phyloP scores from a whole-genome alignment of 2,797 vertebrate species.

The Bradypodion ventrale region DNA sequence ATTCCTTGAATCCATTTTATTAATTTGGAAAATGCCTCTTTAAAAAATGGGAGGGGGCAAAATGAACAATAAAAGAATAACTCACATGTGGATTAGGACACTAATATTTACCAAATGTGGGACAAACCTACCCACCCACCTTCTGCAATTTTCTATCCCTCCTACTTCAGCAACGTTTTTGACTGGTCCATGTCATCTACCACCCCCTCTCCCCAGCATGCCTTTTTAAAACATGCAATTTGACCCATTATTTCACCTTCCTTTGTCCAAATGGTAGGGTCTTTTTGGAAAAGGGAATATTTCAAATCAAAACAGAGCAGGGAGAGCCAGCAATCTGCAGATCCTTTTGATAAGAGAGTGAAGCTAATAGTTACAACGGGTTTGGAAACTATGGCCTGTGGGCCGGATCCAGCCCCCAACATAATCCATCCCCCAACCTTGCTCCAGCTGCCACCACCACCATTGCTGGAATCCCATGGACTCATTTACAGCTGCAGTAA shows the following conservation, averaged over 20 bases:
- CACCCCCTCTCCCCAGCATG: background rate
- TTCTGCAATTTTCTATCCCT: constrained; percentile 18
- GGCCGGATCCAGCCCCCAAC: too few relatives aligned
- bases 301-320: background rate
- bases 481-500: too few relatives aligned
- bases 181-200: constrained; percentile 23
- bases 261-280: constrained; percentile 6
- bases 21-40: constrained; percentile 41
- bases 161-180: constrained; percentile 2
- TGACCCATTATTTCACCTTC: constrained; percentile 22
- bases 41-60: background rate
- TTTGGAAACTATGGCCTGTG: too few relatives aligned
- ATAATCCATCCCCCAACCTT: too few relatives aligned
- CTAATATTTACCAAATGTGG: constrained; percentile 48
- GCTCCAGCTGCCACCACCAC: too few relatives aligned
- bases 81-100: constrained; percentile 35
- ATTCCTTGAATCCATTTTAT: constrained; percentile 27
- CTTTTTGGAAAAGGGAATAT: background rate
- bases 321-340: background rate
- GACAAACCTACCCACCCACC: background rate
- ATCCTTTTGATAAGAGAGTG: background rate
- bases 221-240: constrained; percentile 24
- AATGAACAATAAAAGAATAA: constrained; percentile 29
- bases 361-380: background rate
- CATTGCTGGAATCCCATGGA: too few relatives aligned